phyloP scores from a whole-genome alignment of 2,888 invertebrate genomes.

The Erannis defoliaria region DNA sequence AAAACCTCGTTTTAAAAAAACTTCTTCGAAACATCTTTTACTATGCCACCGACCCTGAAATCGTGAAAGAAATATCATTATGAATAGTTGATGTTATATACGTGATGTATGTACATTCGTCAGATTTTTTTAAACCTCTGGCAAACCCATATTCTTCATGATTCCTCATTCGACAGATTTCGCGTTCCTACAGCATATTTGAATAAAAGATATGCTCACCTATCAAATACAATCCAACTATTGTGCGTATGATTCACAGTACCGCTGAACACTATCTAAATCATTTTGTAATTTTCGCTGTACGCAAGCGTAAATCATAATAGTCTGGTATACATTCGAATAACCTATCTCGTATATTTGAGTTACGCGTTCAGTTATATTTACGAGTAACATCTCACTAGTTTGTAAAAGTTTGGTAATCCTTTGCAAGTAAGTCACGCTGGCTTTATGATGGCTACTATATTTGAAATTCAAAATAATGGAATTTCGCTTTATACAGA shows the following conservation, averaged over 20 bases:
- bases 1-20: no score
- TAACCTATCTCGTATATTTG: constrained; percentile 16
- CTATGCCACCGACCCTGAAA: no score
- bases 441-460: constrained; percentile 8
- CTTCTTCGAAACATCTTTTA: no score
- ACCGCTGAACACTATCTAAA: not conserved
- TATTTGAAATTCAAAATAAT: constrained; percentile 23
- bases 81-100: no score
- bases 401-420: constrained; percentile 23
- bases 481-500: constrained; percentile 13
- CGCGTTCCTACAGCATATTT: no score
- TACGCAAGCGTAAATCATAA: constrained; percentile 2
- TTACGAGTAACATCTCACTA: constrained; percentile 22
- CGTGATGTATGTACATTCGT: no score
- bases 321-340: constrained; percentile 12
- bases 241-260: not conserved
- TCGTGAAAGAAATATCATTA: no score
- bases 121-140: not conserved
- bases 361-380: constrained; percentile 20
- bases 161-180: no score
- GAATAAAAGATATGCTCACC: not conserved
- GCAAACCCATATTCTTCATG: not conserved
- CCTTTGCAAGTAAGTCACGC: constrained; percentile 12
- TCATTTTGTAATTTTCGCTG: constrained; percentile 14
- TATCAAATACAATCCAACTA: not conserved